phyloP scores from a whole-genome alignment of 2,888 invertebrate genomes.

The Salticus scenicus region DNA sequence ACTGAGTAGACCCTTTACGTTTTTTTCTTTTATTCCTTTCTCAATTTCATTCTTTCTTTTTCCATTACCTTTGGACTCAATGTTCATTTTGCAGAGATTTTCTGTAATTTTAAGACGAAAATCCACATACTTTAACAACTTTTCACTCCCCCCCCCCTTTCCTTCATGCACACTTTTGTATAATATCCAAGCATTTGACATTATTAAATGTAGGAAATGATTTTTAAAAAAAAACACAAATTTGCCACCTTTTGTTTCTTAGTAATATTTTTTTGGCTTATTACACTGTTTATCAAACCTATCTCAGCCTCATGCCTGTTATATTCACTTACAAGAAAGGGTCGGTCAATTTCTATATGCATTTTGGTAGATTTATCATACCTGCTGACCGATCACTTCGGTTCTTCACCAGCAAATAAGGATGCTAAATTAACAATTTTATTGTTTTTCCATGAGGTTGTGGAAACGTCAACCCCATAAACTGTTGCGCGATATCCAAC shows the following conservation, averaged over 20 bases:
- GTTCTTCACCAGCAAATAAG: not conserved
- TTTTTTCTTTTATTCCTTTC: not conserved
- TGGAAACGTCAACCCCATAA: not conserved
- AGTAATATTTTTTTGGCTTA: not conserved
- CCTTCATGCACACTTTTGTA: slow-evolving; percentile 31
- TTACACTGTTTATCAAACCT: not conserved
- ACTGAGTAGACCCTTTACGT: not conserved
- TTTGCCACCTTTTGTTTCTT: slow-evolving; percentile 60
- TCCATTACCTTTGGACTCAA: not conserved
- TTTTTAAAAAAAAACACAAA: slow-evolving; percentile 52
- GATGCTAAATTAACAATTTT: not conserved
- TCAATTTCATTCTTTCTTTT: not conserved
- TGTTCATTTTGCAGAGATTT: not conserved
- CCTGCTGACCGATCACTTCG: not conserved
- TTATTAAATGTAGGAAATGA: slow-evolving; percentile 64
- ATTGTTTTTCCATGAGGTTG: not conserved
- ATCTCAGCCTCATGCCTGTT: not conserved
- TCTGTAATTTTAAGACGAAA: not conserved
- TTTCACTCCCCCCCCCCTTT: not conserved
- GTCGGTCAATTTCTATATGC: not conserved
- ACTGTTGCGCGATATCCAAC: not conserved
- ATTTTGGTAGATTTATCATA: not conserved
- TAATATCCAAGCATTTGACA: slow-evolving; percentile 61
- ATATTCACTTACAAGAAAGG: not conserved
- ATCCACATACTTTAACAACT: not conserved